Base-by-base conservation (phyloP, 1,140 invertebrate genomes). In the Antheraea pernyi region DNA sequence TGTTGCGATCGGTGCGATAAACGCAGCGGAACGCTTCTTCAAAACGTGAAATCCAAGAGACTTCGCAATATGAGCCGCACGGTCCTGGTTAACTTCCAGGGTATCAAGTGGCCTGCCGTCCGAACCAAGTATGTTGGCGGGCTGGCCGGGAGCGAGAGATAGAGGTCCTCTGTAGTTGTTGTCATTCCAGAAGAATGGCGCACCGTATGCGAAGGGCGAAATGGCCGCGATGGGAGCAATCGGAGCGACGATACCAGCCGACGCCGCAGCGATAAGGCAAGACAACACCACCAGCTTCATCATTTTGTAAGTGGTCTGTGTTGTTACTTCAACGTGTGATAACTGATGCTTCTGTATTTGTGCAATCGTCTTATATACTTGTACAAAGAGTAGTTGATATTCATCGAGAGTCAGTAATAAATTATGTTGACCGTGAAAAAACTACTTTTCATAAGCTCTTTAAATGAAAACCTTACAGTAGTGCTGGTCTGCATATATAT, bases 211-310 rank as follows among this genome's bases (percentile, higher is more conserved):
- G 36, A 72, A 61, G 6, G 76, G 74, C 7, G 67, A 82, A 80
- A 73, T 65, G 73, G 74, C 64, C 10, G 67, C 83, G 81, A 75
- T 65, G 72, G 74, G 66, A 70, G 42, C 39, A 42, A 65, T 22
- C 39, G 84, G 82, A 13, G 77, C 46, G 72, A 81, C 65, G 60
- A 82, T 77, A 80, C 85, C 36, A 74, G 90, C 92, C 22, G 84
- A 81, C 46, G 87, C 92, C 70, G 88, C 86, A 22, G 91, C 93
- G 77, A 93, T 53, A 65, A 93, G 74, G 83, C 90, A 93, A 73
- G 92, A 91, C 87, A 94, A 93, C 89, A 94, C 93, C 90, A 94
- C 93, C 91, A 93, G 86, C 82, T 93, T 94, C 78, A 86, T 81
- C 84, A 91, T 92, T 73, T 80, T 87, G 84, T 74, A 77, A 80